phyloP scores from a whole-genome alignment of 2,888 invertebrate genomes.

The Glomeris marginata region DNA sequence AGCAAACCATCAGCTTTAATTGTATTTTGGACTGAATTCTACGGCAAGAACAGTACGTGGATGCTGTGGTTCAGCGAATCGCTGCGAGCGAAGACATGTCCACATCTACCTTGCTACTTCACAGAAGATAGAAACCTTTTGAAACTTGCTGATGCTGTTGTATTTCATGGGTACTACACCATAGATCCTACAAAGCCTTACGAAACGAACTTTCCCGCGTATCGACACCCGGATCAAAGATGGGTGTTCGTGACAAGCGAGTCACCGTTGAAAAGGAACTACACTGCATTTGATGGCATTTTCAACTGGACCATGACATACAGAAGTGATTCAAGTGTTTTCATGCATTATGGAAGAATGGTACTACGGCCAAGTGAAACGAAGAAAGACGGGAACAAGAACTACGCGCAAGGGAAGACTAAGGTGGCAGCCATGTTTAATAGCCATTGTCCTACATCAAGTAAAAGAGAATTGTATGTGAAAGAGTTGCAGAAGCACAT shows the following conservation, averaged over 20 bases:
- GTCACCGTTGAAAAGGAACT: not conserved
- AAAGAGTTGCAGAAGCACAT: conserved; percentile 18
- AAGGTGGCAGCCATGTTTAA: conserved; percentile 22
- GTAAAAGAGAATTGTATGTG: conserved; percentile 18
- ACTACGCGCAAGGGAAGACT: conserved; percentile 9
- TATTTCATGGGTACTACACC: not conserved
- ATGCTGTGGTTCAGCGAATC: conserved; percentile 7
- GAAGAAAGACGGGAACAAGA: not conserved
- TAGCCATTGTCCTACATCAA: conserved; percentile 20
- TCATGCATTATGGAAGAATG: conserved; percentile 2
- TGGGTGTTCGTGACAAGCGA: conserved; percentile 7
- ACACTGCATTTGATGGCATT: conserved; percentile 4
- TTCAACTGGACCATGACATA: conserved; percentile 15
- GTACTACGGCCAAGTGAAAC: not conserved
- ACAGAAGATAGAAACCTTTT: not conserved
- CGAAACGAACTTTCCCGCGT: not conserved
- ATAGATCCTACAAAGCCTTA: not conserved
- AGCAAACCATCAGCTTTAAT: not conserved
- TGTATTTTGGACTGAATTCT: conserved; percentile 5
- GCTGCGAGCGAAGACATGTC: not conserved
- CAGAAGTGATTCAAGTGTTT: conserved; percentile 9
- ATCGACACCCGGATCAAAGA: conserved; percentile 1
- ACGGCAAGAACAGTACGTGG: conserved; percentile 1
- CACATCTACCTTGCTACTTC: not conserved
- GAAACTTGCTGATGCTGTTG: not conserved